Evolutionary conservation across 2,888 invertebrate genomes (phyloP), one percentile per base, ranked within the genome.

Genomic region (Acronicta aceris): DNA sequence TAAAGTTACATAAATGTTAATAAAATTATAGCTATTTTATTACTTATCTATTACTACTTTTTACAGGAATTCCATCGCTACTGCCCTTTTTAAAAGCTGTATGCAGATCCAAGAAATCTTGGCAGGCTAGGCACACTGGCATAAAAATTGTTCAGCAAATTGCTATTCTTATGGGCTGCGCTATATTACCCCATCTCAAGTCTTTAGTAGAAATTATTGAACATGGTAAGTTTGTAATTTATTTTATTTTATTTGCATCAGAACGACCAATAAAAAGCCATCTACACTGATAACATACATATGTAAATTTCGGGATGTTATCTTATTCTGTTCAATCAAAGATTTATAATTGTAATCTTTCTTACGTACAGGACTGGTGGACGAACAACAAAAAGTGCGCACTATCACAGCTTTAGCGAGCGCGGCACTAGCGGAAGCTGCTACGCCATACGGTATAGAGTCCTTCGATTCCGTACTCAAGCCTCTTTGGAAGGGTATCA

Each of bases 61-160:
- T 82, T 81, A 21, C 78, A 95, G 95, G 96, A 76, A 99, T 99
- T 79, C 99, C 99, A 8, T 99, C 99, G 0, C 95, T 99, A 8
- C 92, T 99, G 74, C 99, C 99, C 0, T 99, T 99, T 92, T 96
- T 99, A 79, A 99, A 99, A 92, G 99, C 99, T 54, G 99, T 99
- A 4, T 99, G 99, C 89, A 97, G 99, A 79, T 99, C 99, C 75
- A 99, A 99, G 95, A 99, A 99, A 90, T 99, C 99, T 0, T 99
- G 99, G 99, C 99, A 99, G 93, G 99, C 97, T 4, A 95, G 97
- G 15, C 99, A 99, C 89, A 99, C 99, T 5, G 99, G 99, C 86
- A 99, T 99, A 68, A 99, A 99, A 95, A 99, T 99, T 86, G 99
- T 99, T 0, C 99, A 99, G 89, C 99, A 99, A 95, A 99, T 99